Conservation (phyloP, 2,113 vertebrate species). For the Gavialis gangeticus region DNA sequence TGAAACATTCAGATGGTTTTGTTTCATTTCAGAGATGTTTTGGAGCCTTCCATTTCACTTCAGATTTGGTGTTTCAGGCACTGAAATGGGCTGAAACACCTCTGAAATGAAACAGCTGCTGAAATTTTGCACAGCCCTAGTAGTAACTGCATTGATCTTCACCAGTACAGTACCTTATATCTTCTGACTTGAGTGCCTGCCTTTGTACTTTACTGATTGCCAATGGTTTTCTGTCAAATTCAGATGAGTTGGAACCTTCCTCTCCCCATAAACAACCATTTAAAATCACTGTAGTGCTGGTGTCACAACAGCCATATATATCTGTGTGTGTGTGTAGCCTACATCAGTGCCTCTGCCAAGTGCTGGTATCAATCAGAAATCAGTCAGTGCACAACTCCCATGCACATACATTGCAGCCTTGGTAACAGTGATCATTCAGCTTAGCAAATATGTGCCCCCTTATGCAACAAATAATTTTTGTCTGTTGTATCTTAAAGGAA, state of each 20-base stretch:
- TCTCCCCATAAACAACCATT: background rate
- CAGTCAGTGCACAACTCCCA: background rate
- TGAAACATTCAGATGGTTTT: too few species aligned
- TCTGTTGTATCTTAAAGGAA: background rate
- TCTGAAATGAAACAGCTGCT: too few species aligned
- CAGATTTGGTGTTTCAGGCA: too few species aligned
- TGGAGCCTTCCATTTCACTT: too few species aligned
- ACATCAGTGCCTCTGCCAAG: background rate
- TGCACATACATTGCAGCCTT: background rate
- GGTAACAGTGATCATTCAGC: background rate
- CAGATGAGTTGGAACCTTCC: background rate
- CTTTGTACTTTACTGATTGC: background rate
- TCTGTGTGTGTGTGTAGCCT: background rate
- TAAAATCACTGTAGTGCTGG: background rate
- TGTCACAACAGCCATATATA: background rate
- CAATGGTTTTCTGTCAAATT: constrained; percentile 18
- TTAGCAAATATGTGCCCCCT: background rate
- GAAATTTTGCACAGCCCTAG: too few species aligned
- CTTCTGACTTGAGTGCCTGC: background rate
- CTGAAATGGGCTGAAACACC: too few species aligned
- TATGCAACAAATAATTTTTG: background rate
- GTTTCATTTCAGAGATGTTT: too few species aligned
- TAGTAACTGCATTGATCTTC: background rate
- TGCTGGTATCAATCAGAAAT: background rate
- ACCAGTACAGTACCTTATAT: background rate